Evolutionary conservation across 2,113 vertebrate genomes (phyloP), one percentile per base, ranked within the genome.

Genomic region (Megaptera novaeangliae): DNA sequence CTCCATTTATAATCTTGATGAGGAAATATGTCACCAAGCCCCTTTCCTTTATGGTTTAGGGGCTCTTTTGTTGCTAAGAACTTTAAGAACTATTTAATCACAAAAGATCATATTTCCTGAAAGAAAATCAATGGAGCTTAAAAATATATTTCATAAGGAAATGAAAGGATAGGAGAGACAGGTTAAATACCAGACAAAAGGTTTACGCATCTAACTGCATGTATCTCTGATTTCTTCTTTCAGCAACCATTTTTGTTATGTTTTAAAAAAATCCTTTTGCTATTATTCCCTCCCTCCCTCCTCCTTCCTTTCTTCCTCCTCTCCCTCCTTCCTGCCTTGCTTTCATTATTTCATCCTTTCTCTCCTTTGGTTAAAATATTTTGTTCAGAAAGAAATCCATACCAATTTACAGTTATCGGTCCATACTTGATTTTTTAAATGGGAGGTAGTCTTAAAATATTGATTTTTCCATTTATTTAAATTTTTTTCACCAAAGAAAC

Each of bases 341-440:
- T 66, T 77, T 74, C 17, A 27, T 94, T 41, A 8, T 75, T 52
- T 64, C 21, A 39, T 64, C 27, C 52, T 69, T 6, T 89, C 69
- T 68, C 21, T 77, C 74, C 88, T 69, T 90, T 63, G 20, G 7
- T 94, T 80, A 69, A 91, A 75, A 29, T 83, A 77, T 75, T 91
- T 87, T 11, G 5, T 90, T 94, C 34, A 75, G n/a, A 95, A 93
- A 72, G 18, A 89, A 82, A 95, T 59, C 2, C 1, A 31, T 95
- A n/a, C 31, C 14, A 82, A 74, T 52, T 88, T 81, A 59, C 17
- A 57, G 18, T 69, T n/a, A 77, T 75, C 4, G 52, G 6, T 13
- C 31, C 36, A 39, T 90, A 80, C 81, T 55, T 84, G n/a, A n/a
- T 78, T 77, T 96, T 96, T 94, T 81, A 68, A 81, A 36, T 89